Evolutionary conservation across 2,888 invertebrate genomes (phyloP).

Genomic region (Drosophila anomalata): DNA sequence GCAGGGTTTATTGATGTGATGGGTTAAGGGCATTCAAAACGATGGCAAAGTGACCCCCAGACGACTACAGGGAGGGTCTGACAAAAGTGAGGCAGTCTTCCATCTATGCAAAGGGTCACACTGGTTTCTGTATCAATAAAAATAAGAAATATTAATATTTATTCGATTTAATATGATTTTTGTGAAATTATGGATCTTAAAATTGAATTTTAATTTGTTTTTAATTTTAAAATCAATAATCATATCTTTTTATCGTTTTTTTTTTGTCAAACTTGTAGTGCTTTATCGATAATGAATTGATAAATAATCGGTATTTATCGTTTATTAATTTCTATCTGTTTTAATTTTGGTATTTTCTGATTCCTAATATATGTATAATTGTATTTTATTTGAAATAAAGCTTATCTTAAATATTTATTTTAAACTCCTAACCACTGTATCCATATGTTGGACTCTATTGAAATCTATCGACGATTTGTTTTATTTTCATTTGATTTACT

Average conservation of each 20-base stretch:
- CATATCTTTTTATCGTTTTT: background rate
- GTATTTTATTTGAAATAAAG: no score
- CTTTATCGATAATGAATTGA: no score
- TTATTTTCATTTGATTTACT: constrained; percentile 47
- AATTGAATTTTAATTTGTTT: no score
- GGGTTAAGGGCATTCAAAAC: constrained; percentile 1
- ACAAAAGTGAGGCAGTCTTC: constrained; percentile 16
- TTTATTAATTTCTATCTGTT: no score
- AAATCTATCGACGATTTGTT: constrained; percentile 28
- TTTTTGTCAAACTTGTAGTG: no score
- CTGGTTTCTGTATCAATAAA: background rate
- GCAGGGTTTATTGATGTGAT: constrained; percentile 29
- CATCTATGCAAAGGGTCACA: constrained; percentile 14
- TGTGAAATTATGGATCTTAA: no score
- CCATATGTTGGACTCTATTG: background rate
- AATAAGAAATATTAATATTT: background rate
- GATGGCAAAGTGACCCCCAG: constrained; percentile 10
- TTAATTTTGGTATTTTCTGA: background rate
- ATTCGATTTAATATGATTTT: background rate
- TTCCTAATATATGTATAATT: no score
- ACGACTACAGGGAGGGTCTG: background rate
- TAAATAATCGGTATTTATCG: background rate
- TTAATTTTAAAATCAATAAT: background rate
- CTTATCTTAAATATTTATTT: background rate
- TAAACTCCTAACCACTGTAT: constrained; percentile 1